A percentile compares a stretch with the other conserved stretches of the same genome.
Conservation (phyloP, 2,888 invertebrate genomes). For the Pasiphila rectangulata region DNA sequence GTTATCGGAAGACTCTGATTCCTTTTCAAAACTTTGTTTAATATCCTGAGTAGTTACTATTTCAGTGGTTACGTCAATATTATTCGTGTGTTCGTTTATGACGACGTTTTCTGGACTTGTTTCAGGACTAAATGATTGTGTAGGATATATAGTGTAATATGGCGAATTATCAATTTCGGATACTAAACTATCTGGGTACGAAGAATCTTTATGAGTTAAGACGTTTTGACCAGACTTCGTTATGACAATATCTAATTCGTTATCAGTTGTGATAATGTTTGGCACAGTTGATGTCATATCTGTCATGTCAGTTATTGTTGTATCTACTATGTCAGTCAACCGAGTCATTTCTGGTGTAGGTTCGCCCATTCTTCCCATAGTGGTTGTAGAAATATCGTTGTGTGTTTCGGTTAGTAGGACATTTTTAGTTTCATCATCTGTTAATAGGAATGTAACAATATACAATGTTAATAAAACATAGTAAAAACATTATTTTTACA, state of each 20-base stretch:
- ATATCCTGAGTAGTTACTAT: background rate
- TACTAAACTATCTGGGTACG: background rate
- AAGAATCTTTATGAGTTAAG: slow-evolving; percentile 2
- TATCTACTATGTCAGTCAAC: slow-evolving; percentile 33
- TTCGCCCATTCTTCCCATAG: slow-evolving; percentile 48
- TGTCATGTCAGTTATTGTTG: slow-evolving; percentile 11
- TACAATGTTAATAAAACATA: slow-evolving; percentile 43
- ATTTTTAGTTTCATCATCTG: slow-evolving; percentile 76
- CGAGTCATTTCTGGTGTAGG: slow-evolving; percentile 42
- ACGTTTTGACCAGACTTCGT: background rate
- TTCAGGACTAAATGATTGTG: slow-evolving; percentile 8
- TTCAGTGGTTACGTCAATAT: slow-evolving; percentile 3
- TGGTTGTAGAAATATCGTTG: slow-evolving; percentile 53
- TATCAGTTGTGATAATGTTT: slow-evolving; percentile 1
- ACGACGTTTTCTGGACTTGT: slow-evolving; percentile 5
- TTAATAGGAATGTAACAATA: slow-evolving; percentile 73
- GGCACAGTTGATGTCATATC: slow-evolving; percentile 13
- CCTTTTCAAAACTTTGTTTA: background rate
- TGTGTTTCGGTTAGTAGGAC: slow-evolving; percentile 73
- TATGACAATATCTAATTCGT: slow-evolving; percentile 3
- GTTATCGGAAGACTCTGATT: slow-evolving; percentile 6
- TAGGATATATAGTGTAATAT: too few species aligned
- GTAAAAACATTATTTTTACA: slow-evolving; percentile 6
- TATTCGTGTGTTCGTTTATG: too few species aligned
- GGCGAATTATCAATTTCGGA: slow-evolving; percentile 10